These are phyloP conservation scores for Acleris holmiana DNA, from an alignment of 2,888 invertebrate species.

Conservation along the genomic window DNA sequence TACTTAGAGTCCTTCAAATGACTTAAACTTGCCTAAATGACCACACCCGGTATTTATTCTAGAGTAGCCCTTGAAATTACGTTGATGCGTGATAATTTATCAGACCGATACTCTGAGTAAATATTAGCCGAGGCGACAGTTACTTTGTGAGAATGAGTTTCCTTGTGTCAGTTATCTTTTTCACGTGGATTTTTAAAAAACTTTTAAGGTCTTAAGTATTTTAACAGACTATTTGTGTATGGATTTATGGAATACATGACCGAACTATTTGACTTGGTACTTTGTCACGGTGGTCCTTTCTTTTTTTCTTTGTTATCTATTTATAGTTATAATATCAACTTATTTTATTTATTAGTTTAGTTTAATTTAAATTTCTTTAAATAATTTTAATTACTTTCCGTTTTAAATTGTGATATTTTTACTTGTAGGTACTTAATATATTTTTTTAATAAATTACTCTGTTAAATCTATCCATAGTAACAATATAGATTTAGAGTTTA, in stretches of 20 bases:
- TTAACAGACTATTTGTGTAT: background rate
- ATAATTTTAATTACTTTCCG: no score
- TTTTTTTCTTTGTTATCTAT: no score
- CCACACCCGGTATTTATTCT: slow-evolving; percentile 66
- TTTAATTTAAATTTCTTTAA: no score
- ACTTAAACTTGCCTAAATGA: slow-evolving; percentile 43
- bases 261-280: no score
- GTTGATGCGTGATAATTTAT: slow-evolving; percentile 62
- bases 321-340: no score
- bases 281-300: no score
- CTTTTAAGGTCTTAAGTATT: background rate
- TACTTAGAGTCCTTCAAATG: slow-evolving; percentile 8
- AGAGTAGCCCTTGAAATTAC: slow-evolving; percentile 62
- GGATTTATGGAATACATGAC: background rate
- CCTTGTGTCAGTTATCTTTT: slow-evolving; percentile 52
- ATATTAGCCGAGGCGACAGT: slow-evolving; percentile 62
- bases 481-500: no score
- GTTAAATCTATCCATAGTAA: no score
- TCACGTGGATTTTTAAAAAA: slow-evolving; percentile 21
- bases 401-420: no score
- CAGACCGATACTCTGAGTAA: slow-evolving; percentile 46
- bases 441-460: no score
- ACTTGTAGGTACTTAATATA: no score
- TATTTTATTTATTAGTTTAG: no score
- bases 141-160: slow-evolving; percentile 58